Evolutionary conservation across 1,140 invertebrate species (phyloP).

Genomic region (Cyphomyrmex costatus): DNA sequence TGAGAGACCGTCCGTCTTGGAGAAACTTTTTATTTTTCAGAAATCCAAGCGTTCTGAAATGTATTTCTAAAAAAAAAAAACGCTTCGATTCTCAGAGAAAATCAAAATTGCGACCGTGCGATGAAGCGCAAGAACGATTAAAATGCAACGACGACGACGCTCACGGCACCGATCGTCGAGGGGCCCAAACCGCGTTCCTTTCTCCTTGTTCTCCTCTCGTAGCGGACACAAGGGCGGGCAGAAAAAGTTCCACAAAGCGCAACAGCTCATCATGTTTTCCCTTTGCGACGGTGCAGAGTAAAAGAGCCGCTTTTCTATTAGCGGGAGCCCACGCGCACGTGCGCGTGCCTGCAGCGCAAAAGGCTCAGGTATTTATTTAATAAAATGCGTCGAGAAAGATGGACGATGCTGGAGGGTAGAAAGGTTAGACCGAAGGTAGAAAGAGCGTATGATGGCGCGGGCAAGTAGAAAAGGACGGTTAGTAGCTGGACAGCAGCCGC

Average conservation of each 20-base stretch:
- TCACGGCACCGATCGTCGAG: slow-evolving; percentile 25
- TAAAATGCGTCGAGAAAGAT: slow-evolving; percentile 79
- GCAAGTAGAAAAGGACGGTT: slow-evolving; percentile 22
- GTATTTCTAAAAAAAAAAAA: slow-evolving; percentile 12
- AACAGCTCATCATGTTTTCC: slow-evolving; percentile 77
- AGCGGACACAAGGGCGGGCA: neutral
- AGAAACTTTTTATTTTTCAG: slow-evolving; percentile 11
- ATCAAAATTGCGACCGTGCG: slow-evolving; percentile 32
- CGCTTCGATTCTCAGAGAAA: neutral
- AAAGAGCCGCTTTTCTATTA: slow-evolving; percentile 73
- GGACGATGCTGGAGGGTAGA: slow-evolving; percentile 40
- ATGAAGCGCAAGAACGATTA: slow-evolving; percentile 55
- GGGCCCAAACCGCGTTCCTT: slow-evolving; percentile 8
- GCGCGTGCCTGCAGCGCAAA: slow-evolving; percentile 71
- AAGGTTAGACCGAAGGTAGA: slow-evolving; percentile 23
- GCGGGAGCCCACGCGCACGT: slow-evolving; percentile 67
- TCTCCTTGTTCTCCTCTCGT: slow-evolving; percentile 41
- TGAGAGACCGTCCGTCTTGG: neutral
- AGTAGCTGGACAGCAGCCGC: slow-evolving; percentile 41
- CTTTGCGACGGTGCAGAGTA: slow-evolving; percentile 73
- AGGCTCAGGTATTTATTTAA: slow-evolving; percentile 82
- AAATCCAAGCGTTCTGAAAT: slow-evolving; percentile 17
- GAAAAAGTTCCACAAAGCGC: slow-evolving; percentile 76
- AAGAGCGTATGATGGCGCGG: slow-evolving; percentile 16
- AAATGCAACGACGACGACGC: slow-evolving; percentile 39